phyloP scores from a whole-genome alignment of 2,113 vertebrate genomes.

The Microcebus murinus region DNA sequence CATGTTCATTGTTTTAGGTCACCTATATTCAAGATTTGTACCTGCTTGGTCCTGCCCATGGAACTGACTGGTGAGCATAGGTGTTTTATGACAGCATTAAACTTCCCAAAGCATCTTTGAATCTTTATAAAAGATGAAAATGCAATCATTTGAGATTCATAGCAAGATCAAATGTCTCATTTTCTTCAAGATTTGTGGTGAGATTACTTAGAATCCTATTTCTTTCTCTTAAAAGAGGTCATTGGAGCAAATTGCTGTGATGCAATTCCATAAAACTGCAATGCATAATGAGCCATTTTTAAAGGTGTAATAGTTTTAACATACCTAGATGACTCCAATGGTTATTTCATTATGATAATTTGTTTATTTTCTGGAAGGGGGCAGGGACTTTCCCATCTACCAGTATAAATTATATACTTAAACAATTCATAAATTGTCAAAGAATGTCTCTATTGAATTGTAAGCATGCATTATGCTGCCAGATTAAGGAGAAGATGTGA shows the following conservation, averaged over 20 bases:
- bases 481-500: not conserved
- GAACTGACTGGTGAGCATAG: not conserved
- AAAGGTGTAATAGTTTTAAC: not conserved
- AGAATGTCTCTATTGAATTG: not conserved
- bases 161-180: not conserved
- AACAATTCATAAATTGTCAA: not conserved
- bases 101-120: not conserved
- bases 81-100: not conserved
- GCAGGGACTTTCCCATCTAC: not conserved
- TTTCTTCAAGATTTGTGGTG: not conserved
- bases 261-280: not conserved
- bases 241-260: constrained; percentile 17
- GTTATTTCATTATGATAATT: constrained; percentile 18
- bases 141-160: not conserved
- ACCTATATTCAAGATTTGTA: not conserved
- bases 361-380: not conserved
- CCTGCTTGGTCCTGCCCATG: not conserved
- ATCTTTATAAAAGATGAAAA: not conserved
- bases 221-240: not conserved
- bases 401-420: not conserved
- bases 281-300: not conserved
- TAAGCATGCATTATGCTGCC: not conserved
- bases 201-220: not conserved
- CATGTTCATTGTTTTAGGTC: not conserved
- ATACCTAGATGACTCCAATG: not conserved